These are phyloP conservation scores for Phalera bucephala DNA, from an alignment of 2,888 invertebrate species.

Conservation along the genomic window DNA sequence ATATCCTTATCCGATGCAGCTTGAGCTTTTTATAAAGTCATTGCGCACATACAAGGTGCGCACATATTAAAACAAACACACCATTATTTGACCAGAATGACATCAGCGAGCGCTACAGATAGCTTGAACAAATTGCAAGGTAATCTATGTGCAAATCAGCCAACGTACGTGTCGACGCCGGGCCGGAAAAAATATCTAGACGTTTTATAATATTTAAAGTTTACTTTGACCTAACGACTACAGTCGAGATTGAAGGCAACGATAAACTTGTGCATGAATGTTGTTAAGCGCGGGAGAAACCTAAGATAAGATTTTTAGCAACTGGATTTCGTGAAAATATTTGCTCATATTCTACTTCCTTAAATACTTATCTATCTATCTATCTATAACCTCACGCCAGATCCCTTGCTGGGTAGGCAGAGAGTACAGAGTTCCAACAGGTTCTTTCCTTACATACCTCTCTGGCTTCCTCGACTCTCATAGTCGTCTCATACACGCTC, in stretches of 20 bases:
- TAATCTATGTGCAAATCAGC: constrained; percentile 5
- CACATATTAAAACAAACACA: no score
- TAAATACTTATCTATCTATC: no score
- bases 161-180: not conserved
- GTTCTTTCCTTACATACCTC: no score
- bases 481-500: no score
- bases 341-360: no score
- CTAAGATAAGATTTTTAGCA: not conserved
- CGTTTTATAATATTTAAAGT: not conserved
- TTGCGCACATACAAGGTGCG: not conserved
- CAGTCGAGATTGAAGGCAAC: not conserved
- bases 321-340: not conserved
- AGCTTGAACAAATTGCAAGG: constrained; percentile 6
- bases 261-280: not conserved
- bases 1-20: not conserved
- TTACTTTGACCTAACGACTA: not conserved
- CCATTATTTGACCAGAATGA: constrained; percentile 2
- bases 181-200: not conserved
- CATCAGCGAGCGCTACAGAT: constrained; percentile 8
- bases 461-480: no score
- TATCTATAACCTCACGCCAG: no score
- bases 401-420: no score
- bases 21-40: not conserved
- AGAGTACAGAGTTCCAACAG: no score
- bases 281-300: not conserved